Percentiles rank a stretch among this genome's conserved stretches.
Evolutionary conservation across 2,113 vertebrate species (phyloP).

Genomic region (Hydrochoerus hydrochaeris): DNA sequence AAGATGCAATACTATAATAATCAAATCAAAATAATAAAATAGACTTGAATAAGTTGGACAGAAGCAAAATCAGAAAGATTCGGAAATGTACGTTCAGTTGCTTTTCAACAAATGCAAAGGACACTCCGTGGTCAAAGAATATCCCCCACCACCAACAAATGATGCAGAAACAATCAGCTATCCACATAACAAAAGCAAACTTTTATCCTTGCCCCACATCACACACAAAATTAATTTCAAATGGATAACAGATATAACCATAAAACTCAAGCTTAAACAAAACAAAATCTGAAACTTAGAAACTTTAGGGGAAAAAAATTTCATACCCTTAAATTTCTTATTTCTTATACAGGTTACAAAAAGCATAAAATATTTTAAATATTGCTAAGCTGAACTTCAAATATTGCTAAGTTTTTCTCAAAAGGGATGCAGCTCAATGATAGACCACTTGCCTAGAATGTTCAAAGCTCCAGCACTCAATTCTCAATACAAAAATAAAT

Average conservation of each 20-base stretch:
- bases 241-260: background rate
- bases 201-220: background rate
- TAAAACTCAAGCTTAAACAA: background rate
- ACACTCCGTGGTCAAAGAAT: background rate
- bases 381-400: background rate
- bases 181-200: background rate
- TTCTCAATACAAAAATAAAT: background rate
- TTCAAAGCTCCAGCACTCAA: background rate
- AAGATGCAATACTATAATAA: background rate
- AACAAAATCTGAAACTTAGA: background rate
- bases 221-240: conserved; percentile 49
- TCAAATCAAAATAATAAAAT: background rate
- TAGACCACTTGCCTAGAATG: background rate
- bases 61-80: background rate
- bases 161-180: background rate
- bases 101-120: conserved; percentile 47
- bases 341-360: background rate
- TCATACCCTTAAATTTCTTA: background rate
- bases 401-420: background rate
- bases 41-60: background rate
- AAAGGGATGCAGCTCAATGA: background rate
- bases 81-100: background rate
- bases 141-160: background rate
- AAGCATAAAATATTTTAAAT: background rate
- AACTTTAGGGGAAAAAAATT: background rate